Conservation (phyloP, 2,888 invertebrate species). For the Watsonalla cultraria region DNA sequence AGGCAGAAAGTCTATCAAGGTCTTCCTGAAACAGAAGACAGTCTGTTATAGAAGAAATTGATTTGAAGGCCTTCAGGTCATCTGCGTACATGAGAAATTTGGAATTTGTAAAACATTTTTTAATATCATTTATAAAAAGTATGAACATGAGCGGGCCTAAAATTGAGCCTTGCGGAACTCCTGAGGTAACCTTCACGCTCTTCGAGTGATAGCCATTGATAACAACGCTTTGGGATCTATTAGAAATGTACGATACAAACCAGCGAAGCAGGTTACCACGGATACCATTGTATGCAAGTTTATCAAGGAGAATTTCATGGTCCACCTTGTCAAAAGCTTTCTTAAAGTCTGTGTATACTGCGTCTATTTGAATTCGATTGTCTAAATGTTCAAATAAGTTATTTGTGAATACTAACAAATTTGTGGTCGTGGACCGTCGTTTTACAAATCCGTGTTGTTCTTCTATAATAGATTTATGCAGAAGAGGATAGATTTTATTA, state of each 20-base stretch:
- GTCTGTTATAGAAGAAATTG: neutral
- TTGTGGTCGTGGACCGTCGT: constrained; percentile 12
- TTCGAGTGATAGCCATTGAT: neutral
- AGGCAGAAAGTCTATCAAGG: no score
- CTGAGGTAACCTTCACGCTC: neutral
- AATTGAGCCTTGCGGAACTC: neutral
- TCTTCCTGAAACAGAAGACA: no score
- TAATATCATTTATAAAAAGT: neutral
- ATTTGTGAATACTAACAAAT: constrained; percentile 2
- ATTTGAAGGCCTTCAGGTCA: neutral
- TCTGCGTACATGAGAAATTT: constrained; percentile 1
- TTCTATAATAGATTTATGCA: constrained; percentile 7
- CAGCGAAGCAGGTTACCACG: neutral
- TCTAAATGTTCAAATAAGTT: neutral
- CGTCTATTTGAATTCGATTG: neutral
- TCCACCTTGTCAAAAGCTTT: neutral
- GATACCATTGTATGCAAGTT: neutral
- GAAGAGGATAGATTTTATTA: constrained; percentile 9
- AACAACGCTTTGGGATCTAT: neutral
- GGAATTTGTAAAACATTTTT: neutral
- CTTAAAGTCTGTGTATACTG: neutral
- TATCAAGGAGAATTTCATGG: neutral
- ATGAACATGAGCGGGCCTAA: neutral
- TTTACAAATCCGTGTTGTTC: constrained; percentile 17
- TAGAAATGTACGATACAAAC: neutral